These are phyloP conservation scores for Avahi laniger DNA, from an alignment of 2,797 vertebrate genomes.

Conservation along the genomic window DNA sequence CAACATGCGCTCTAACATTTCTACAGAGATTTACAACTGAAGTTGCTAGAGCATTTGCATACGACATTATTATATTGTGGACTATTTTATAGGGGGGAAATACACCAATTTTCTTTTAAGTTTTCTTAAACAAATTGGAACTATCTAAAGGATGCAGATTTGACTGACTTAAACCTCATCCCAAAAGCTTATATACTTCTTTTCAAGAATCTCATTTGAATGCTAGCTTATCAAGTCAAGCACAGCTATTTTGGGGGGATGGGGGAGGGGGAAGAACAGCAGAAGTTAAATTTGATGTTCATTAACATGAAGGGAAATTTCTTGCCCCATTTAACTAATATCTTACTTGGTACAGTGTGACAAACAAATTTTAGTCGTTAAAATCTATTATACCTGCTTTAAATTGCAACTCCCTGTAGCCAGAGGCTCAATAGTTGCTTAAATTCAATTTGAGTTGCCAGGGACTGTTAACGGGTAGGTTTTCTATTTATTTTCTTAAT, in stretches of 20 bases:
- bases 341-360: slow-evolving; percentile 72
- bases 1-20: not conserved
- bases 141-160: not conserved
- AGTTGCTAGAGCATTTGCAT: not conserved
- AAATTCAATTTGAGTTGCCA: slow-evolving; percentile 77
- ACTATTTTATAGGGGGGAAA: not conserved
- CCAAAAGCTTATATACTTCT: not conserved
- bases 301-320: slow-evolving; percentile 76
- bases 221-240: slow-evolving; percentile 8
- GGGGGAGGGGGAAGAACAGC: not conserved
- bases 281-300: slow-evolving; percentile 76
- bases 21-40: not conserved
- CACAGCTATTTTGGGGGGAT: not conserved
- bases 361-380: slow-evolving; percentile 73
- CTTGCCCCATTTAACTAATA: slow-evolving; percentile 79
- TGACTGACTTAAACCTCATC: not conserved
- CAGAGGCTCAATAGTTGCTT: slow-evolving; percentile 61
- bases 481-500: slow-evolving; percentile 79
- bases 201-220: slow-evolving; percentile 41
- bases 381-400: slow-evolving; percentile 79
- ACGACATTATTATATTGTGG: not conserved
- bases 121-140: slow-evolving; percentile 24
- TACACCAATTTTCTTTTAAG: not conserved
- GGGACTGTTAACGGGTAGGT: slow-evolving; percentile 66
- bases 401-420: slow-evolving; percentile 69